These are phyloP conservation scores for Cercocebus atys DNA, from an alignment of 2,113 vertebrate species.

Conservation along the genomic window DNA sequence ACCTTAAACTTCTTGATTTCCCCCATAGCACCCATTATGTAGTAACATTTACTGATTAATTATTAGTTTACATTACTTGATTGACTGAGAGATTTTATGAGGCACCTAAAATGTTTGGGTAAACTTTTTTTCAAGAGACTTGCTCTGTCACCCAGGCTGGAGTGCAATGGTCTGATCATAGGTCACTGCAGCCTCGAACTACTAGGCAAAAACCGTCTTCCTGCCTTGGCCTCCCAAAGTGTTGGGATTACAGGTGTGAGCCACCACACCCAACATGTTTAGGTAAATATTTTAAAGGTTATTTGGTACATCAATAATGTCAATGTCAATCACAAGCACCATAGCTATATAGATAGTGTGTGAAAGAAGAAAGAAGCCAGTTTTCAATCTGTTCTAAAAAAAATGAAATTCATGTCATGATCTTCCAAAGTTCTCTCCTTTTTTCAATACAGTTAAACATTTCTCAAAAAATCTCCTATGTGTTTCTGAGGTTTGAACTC, in stretches of 20 bases:
- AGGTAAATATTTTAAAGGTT: neutral
- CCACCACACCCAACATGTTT: too few relatives aligned
- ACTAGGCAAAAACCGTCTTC: too few relatives aligned
- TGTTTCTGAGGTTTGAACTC: constrained; percentile 25
- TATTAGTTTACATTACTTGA: neutral
- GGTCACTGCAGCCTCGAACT: too few relatives aligned
- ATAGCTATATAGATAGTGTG: neutral
- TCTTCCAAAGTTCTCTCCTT: neutral
- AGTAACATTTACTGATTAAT: neutral
- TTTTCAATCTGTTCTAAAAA: neutral
- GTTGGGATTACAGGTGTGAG: too few relatives aligned
- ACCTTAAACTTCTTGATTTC: neutral
- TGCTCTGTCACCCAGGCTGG: too few relatives aligned
- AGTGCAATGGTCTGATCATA: too few relatives aligned
- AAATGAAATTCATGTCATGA: neutral
- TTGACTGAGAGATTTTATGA: neutral
- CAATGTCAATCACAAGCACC: neutral
- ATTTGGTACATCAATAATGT: neutral
- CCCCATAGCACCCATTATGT: neutral
- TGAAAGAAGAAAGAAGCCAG: neutral
- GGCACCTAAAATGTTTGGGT: neutral
- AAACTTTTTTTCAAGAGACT: too few relatives aligned
- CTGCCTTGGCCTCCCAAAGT: too few relatives aligned
- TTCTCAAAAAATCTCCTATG: neutral
- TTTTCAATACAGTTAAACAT: neutral